phyloP scores from a whole-genome alignment of 2,888 invertebrate species.

The Dicyrtomina minuta region DNA sequence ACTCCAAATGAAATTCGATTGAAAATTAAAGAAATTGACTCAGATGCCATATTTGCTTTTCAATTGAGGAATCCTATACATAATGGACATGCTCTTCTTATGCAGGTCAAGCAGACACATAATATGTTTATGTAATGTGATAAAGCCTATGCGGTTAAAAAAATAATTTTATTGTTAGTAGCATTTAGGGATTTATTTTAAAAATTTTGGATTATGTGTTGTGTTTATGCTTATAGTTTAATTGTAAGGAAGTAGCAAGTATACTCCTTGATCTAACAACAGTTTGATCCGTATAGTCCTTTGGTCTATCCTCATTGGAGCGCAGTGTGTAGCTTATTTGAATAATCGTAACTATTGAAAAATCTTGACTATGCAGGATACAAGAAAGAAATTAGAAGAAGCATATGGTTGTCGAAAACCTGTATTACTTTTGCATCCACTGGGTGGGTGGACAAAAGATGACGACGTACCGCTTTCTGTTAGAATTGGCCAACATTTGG shows the following conservation, averaged over 20 bases:
- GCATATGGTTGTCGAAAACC: conserved; percentile 90
- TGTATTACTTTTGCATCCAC: conserved; percentile 88
- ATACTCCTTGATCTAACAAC: no score
- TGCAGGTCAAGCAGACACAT: no score
- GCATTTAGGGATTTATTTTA: no score
- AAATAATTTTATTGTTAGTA: no score
- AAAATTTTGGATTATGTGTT: no score
- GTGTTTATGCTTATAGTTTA: no score
- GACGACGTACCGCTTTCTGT: conserved; percentile 93
- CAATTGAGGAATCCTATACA: conserved; percentile 97
- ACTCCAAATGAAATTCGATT: conserved; percentile 88
- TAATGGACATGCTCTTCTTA: conserved; percentile 96
- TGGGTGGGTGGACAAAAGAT: conserved; percentile 97
- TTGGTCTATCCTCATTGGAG: no score
- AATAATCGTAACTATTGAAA: background rate
- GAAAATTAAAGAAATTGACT: conserved; percentile 77
- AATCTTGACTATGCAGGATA: conserved; percentile 63
- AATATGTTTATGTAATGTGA: no score
- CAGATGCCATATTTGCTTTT: conserved; percentile 98
- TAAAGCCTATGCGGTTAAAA: no score
- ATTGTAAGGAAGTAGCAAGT: no score
- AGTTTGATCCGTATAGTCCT: no score
- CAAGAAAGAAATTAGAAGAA: conserved; percentile 71
- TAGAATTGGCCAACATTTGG: conserved; percentile 89
- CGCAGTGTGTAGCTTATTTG: no score